These are phyloP conservation scores for Manduca sexta DNA, from an alignment of 1,140 invertebrate genomes.

Conservation along the genomic window DNA sequence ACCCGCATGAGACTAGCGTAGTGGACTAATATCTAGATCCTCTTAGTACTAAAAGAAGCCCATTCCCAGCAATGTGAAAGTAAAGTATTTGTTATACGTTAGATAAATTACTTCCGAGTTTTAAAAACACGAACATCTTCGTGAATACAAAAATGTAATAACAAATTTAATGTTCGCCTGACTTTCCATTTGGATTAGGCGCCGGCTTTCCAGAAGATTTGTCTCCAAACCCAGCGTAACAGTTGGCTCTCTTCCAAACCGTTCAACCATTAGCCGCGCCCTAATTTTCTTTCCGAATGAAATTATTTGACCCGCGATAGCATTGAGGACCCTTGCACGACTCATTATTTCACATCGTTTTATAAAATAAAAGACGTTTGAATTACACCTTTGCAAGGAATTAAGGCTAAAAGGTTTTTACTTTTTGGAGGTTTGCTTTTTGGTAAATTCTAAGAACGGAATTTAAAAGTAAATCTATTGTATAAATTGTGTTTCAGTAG, in stretches of 20 bases:
- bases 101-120: too few relatives aligned
- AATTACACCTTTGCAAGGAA: neutral
- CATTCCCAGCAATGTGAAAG: too few relatives aligned
- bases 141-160: neutral
- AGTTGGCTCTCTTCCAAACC: constrained; percentile 45
- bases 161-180: neutral
- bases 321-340: constrained; percentile 6
- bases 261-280: constrained; percentile 34
- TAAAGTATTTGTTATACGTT: too few relatives aligned
- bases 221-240: constrained; percentile 30
- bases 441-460: too few relatives aligned
- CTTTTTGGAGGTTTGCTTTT: too few relatives aligned
- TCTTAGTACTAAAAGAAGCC: too few relatives aligned
- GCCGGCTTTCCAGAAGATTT: constrained; percentile 47
- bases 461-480: too few relatives aligned
- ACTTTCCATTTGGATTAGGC: constrained; percentile 23
- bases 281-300: constrained; percentile 48
- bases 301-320: constrained; percentile 37
- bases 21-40: too few relatives aligned
- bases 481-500: too few relatives aligned
- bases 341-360: constrained; percentile 3
- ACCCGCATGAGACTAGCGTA: too few relatives aligned
- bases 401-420: too few relatives aligned
- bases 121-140: too few relatives aligned
- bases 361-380: neutral